Evolutionary conservation across 2,113 vertebrate species (phyloP).

Genomic region (Varanus salvator): DNA sequence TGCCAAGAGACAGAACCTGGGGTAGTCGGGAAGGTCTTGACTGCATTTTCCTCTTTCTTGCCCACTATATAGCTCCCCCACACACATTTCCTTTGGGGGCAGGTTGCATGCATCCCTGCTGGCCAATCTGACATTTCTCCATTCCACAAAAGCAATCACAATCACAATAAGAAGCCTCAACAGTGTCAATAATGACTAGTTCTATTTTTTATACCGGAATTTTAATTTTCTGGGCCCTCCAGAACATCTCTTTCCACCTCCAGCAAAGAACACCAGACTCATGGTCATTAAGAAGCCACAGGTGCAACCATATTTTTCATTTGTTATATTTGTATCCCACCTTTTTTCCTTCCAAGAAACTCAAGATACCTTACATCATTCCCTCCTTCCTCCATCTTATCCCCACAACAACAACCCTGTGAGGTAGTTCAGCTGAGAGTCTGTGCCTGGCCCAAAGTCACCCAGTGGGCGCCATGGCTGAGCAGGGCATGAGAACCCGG

Average conservation of each 20-base stretch:
- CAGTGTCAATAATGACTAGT: too few species aligned
- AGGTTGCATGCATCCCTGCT: background rate
- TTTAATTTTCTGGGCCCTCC: background rate
- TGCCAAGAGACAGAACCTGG: slow-evolving; percentile 27
- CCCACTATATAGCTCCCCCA: background rate
- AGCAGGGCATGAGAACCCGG: too few species aligned
- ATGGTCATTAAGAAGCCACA: background rate
- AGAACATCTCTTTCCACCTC: background rate
- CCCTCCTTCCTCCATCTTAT: too few species aligned
- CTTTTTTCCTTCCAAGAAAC: too few species aligned
- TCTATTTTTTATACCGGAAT: background rate
- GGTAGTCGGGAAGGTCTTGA: background rate
- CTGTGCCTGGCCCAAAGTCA: too few species aligned
- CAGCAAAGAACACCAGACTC: background rate
- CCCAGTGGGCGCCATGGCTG: too few species aligned
- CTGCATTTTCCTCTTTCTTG: background rate
- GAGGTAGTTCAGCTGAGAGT: too few species aligned
- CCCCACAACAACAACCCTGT: too few species aligned
- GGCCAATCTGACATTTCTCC: background rate
- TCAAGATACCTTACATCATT: too few species aligned
- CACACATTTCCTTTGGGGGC: background rate
- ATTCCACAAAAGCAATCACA: background rate
- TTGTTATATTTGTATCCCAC: too few species aligned
- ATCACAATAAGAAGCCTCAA: too few species aligned
- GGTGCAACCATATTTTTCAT: background rate